Base-by-base conservation (phyloP, 1,140 invertebrate species). In the Dufourea novaeangliae region DNA sequence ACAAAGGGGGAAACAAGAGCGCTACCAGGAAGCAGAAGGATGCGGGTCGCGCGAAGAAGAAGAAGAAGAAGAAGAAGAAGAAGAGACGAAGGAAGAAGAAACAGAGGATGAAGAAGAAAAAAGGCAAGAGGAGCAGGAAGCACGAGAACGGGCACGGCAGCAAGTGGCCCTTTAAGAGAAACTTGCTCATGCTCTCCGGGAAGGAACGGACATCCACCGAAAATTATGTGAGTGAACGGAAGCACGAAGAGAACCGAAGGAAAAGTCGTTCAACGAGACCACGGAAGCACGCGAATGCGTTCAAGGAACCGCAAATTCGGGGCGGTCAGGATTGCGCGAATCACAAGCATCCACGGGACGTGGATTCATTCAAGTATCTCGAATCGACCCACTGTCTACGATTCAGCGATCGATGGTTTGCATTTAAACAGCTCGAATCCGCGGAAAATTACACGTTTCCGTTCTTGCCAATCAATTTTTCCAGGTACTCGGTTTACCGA, bases 341-440 rank as follows among this genome's bases (percentile, higher is more conserved):
- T 85, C 74, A 70, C n/a, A 85, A 85, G 52, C 87, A 88, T 54
- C 92, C 93, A 2, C 70, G 85, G 11, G 83, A 90, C 46, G 86
- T 88, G 12, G 84, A 93, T 82, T 87, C 89, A 0, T 79, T 84
- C 1, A 88, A 88, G 32, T 93, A 93, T 85, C 89, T 92, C 57
- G 91, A 93, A 57, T 93, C 93, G 73, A 88, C 93, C 6, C 93
- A 94, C 80, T 94, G 93, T 83, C 86, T 94, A 44, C 88, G 91
- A 54, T 94, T 93, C 83, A 93, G 93, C 56, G 90, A 93, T 69
- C 78, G 93, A 73, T 94, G 93, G 93, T 93, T 57, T 39, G 61
- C 32, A n/a, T 63, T 22, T 20, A 25, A 11, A 11, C 1, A 20
- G 10, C 11, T 62, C 1, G 7, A 11, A 11, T 14, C 12, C 7